Evolutionary conservation across 2,113 vertebrate species (phyloP).

Genomic region (Chaetura pelagica): DNA sequence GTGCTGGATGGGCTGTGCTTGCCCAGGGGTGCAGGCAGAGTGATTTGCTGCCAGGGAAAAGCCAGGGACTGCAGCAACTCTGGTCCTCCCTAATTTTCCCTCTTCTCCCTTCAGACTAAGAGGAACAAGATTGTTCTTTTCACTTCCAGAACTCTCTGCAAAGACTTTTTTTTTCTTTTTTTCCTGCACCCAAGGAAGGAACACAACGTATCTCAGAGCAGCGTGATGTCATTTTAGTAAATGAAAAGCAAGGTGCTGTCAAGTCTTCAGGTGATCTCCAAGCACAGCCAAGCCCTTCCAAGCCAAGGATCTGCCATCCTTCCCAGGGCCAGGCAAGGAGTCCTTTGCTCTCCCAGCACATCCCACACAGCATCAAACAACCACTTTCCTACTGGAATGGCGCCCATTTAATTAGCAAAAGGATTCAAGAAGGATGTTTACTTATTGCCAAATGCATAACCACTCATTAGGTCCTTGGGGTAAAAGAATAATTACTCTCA

Average conservation of each 20-base stretch:
- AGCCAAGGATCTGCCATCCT: neutral
- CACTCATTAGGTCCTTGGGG: neutral
- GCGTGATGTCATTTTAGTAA: neutral
- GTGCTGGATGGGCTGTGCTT: neutral
- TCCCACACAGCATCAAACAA: neutral
- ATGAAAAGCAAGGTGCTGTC: neutral
- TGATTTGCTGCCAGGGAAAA: fast-evolving
- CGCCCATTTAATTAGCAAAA: constrained; percentile 54
- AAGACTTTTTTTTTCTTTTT: neutral
- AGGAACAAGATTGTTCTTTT: neutral
- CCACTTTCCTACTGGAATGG: neutral
- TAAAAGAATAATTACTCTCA: neutral
- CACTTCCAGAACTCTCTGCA: neutral
- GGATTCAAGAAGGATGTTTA: neutral
- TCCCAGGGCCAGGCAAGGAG: neutral
- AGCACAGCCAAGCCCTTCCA: neutral
- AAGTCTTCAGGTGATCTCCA: neutral
- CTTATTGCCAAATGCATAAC: constrained; percentile 29
- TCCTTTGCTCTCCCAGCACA: neutral
- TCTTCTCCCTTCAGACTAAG: neutral
- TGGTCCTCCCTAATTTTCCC: neutral
- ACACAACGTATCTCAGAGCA: fast-evolving
- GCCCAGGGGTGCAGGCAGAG: neutral
- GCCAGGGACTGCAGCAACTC: fast-evolving
- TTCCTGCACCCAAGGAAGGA: neutral